These are phyloP conservation scores for Eristalinus sepulchralis DNA, from an alignment of 2,888 invertebrate species.

Conservation along the genomic window DNA sequence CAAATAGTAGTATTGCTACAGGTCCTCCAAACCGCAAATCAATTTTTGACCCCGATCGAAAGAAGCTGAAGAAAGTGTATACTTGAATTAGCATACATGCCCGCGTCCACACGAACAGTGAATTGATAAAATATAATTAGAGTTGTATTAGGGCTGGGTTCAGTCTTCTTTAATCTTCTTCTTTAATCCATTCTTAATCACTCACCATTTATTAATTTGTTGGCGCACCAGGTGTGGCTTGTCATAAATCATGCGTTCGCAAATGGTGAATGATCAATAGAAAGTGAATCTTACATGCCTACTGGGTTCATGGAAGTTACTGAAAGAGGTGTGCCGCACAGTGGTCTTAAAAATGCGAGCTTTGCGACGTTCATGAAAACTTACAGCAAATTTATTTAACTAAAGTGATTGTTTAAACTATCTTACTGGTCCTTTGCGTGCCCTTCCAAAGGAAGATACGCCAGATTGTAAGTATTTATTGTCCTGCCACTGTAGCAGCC, in stretches of 20 bases:
- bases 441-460: no score
- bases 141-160: background rate
- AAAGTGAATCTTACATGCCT: background rate
- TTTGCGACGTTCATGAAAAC: no score
- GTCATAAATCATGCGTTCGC: background rate
- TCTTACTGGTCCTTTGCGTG: no score
- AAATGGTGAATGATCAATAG: background rate
- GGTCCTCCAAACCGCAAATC: constrained; percentile 18
- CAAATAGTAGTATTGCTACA: background rate
- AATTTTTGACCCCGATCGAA: constrained; percentile 1
- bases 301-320: background rate
- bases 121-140: background rate
- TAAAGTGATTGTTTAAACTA: no score
- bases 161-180: background rate
- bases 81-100: background rate
- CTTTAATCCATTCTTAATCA: background rate
- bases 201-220: background rate
- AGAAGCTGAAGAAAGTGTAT: background rate
- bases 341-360: no score
- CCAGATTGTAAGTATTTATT: no score
- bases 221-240: background rate
- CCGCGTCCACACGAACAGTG: background rate
- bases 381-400: no score
- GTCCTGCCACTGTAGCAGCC: no score
- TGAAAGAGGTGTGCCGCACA: no score